A percentile compares a stretch with the other conserved stretches of the same genome.
Conservation (phyloP, 2,797 vertebrate species). For the Diplodus puntazzo region DNA sequence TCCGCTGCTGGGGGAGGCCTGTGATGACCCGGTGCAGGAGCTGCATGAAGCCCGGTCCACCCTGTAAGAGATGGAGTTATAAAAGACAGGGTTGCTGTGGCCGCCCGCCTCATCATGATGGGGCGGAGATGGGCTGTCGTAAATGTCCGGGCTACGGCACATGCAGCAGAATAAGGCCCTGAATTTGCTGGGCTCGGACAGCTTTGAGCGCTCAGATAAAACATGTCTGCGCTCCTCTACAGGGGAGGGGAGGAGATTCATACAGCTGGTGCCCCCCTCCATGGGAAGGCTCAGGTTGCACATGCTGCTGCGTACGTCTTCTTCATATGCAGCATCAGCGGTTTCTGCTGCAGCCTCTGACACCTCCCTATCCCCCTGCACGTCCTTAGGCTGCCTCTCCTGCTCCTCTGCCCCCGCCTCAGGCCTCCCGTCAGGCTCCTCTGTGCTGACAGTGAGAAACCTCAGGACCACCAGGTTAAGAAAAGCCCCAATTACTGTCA, state of each 20-base stretch:
- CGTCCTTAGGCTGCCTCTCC: conserved; percentile 34
- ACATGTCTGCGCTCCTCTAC: conserved; percentile 68
- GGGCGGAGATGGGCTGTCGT: conserved; percentile 49
- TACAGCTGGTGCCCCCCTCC: conserved; percentile 84
- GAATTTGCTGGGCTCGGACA: conserved; percentile 61
- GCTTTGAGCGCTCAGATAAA: conserved; percentile 24
- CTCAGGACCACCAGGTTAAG: conserved; percentile 93
- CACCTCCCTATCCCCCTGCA: conserved; percentile 39
- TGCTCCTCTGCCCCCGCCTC: conserved; percentile 57
- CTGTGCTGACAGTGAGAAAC: conserved; percentile 88
- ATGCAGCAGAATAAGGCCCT: conserved; percentile 82
- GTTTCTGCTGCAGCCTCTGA: conserved; percentile 34
- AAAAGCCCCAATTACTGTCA: conserved; percentile 91
- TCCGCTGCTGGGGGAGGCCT: conserved; percentile 79
- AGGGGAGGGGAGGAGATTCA: conserved; percentile 83
- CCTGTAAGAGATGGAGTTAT: conserved; percentile 88
- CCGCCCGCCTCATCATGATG: conserved; percentile 76
- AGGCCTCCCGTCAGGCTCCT: conserved; percentile 73
- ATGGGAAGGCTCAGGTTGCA: conserved; percentile 83
- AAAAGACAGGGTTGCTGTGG: conserved; percentile 88
- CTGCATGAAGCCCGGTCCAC: conserved; percentile 80
- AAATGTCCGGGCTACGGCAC: conserved; percentile 78
- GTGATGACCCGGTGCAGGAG: conserved; percentile 80
- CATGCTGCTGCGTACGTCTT: conserved; percentile 63
- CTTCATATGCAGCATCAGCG: conserved; percentile 3